Evolutionary conservation across 2,113 vertebrate species (phyloP), one percentile per base, ranked within the genome.

Genomic region (Nibea coibor): DNA sequence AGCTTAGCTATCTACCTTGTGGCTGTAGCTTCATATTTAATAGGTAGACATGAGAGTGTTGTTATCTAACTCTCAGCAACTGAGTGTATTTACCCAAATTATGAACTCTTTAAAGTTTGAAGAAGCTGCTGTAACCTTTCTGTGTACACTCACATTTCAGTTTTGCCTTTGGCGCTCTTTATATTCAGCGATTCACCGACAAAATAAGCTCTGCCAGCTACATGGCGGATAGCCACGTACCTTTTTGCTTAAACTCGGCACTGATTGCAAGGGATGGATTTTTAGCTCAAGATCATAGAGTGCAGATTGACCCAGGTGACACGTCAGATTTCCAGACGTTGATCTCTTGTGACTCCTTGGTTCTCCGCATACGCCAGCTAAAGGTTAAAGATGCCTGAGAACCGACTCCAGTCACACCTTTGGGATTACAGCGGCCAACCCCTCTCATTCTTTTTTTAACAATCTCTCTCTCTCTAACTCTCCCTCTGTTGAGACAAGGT

Each of bases 351-450:
- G 87, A 87, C 85, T 89, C 47, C 54, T 26, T 20, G 17, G 53
- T 78, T 83, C 53, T 69, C 54, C 43, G 48, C 59, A 66, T 42
- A 26, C 71, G 48, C 45, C 68, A 54, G 75, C 73, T 80, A 28
- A 83, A 84, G 88, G 74, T 87, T 67, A 83, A 87, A 83, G 59
- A 80, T 75, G 63, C 47, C 87, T 74, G 89, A 80, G 78, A 81
- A 67, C 74, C 61, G 65, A 83, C 71, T 87, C 53, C 43, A 73
- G 87, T 92, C 90, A 92, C 87, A 91, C 89, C 81, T 90, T 78
- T 77, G 81, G 87, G 91, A 91, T 92, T 92, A 93, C n/a, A 85
- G 72, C 78, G 86, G 83, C 89, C 83, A 61, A 54, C 65, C 63
- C 57, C 80, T 58, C 59, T 74, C 72, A 62, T 85, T 75, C 80